Percentiles rank a stretch among this genome's conserved stretches.
These are phyloP conservation scores for Limnephilus lunatus DNA, from an alignment of 2,888 invertebrate genomes.

Conservation along the genomic window DNA sequence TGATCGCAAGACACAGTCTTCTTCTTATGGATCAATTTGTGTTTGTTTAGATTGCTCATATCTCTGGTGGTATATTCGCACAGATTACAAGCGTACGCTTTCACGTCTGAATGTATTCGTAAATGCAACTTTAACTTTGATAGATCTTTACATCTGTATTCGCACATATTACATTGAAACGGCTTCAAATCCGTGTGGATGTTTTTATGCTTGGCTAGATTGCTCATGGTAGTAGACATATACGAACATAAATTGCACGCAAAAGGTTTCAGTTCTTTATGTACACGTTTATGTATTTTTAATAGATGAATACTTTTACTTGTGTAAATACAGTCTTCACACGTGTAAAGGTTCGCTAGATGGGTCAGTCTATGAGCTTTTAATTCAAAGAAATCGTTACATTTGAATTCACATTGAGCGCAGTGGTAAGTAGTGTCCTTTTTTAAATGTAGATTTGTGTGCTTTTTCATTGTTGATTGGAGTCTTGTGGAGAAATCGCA, in stretches of 20 bases:
- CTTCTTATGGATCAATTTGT: conserved; percentile 27
- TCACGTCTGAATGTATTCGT: conserved; percentile 22
- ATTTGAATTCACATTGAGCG: not conserved
- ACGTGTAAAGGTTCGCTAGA: not conserved
- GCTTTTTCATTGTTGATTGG: conserved; percentile 7
- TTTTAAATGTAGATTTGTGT: not conserved
- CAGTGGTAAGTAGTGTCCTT: not conserved
- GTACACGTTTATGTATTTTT: conserved; percentile 39
- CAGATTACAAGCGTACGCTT: conserved; percentile 30
- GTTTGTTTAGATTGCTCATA: conserved; percentile 23
- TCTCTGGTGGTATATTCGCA: conserved; percentile 17
- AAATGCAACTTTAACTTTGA: conserved; percentile 32
- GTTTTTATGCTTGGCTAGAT: conserved; percentile 16
- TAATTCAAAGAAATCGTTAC: conserved; percentile 14
- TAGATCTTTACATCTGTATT: conserved; percentile 33
- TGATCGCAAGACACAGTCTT: not conserved
- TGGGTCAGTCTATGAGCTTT: conserved; percentile 27
- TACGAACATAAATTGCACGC: conserved; percentile 15
- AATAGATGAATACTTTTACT: not conserved
- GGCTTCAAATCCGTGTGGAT: conserved; percentile 28
- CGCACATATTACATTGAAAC: conserved; percentile 31
- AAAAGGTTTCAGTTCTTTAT: conserved; percentile 35
- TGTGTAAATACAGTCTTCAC: conserved; percentile 16
- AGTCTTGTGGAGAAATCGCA: not conserved
- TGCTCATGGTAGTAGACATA: conserved; percentile 10